Base-by-base conservation (phyloP, 2,888 invertebrate species). In the Empis livida region DNA sequence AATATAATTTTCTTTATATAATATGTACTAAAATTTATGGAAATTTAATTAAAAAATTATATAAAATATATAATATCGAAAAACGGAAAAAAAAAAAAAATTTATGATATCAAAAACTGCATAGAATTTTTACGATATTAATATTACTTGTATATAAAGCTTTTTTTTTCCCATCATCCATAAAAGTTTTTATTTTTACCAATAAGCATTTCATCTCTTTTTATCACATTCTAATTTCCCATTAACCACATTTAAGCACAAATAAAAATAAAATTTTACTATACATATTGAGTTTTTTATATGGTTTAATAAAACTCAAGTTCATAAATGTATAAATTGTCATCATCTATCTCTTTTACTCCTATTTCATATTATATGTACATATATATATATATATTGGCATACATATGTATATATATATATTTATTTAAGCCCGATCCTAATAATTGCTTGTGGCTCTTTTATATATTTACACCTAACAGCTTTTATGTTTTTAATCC, bases 401-500 rank as follows among this genome's bases (percentile, higher is more conserved):
- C n/a, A n/a, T n/a, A n/a, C n/a, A n/a, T n/a, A n/a, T n/a, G n/a
- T n/a, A n/a, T n/a, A n/a, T n/a, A n/a, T n/a, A n/a, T n/a, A n/a
- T n/a, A n/a, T n/a, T 11, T 37, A 37, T 17, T 6, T 8, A 9
- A 5, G 23, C 5, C 23, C 23, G 23, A 27, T 27, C 23, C 23
- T 47, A 48, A 47, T 47, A 39, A 42, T 46, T 49, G 46, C 44
- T 49, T 42, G 43, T 42, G 40, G 47, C 43, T 49, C 42, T 43
- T 47, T 46, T 44, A 48, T 49, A 49, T 50, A 48, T 51, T 53
- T 53, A 46, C 53, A 53, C 53, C 51, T 51, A 46, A 37, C 43
- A 43, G 32, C 51, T 53, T 49, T n/a, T 47, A 52, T 50, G 48
- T 27, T n/a, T 35, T 20, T 53, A 53, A 53, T 53, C 53, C 53